These are phyloP conservation scores for Rosalia funebris DNA, from an alignment of 2,888 invertebrate genomes.

Conservation along the genomic window DNA sequence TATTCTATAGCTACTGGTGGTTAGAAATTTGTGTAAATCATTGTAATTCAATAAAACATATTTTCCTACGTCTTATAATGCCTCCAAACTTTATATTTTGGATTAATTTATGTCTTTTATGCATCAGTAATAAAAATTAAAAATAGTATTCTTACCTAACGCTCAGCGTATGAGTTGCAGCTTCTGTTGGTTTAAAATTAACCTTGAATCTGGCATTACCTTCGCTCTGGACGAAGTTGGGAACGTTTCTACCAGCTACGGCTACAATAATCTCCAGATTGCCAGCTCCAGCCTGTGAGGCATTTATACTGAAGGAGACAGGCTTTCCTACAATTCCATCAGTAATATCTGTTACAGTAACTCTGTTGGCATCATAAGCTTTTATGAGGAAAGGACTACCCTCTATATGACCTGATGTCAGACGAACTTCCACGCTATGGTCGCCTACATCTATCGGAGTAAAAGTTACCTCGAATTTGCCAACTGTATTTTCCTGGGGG, in stretches of 20 bases:
- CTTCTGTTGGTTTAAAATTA: constrained; percentile 96
- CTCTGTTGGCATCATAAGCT: constrained; percentile 94
- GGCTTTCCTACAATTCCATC: constrained; percentile 91
- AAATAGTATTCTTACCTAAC: constrained; percentile 81
- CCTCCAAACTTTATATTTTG: too few species aligned
- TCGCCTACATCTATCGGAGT: constrained; percentile 92
- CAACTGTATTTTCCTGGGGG: constrained; percentile 63
- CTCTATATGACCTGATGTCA: constrained; percentile 83
- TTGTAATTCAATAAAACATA: too few species aligned
- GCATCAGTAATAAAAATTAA: too few species aligned
- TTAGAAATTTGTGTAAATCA: too few species aligned
- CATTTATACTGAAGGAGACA: constrained; percentile 92
- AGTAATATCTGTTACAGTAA: constrained; percentile 93
- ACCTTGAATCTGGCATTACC: constrained; percentile 94
- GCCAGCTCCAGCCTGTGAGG: constrained; percentile 86
- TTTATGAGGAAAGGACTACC: constrained; percentile 96
- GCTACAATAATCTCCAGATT: constrained; percentile 98
- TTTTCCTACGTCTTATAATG: too few species aligned
- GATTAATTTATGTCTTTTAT: too few species aligned
- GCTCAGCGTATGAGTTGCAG: constrained; percentile 89
- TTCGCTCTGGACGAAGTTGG: constrained; percentile 97
- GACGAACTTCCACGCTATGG: constrained; percentile 85
- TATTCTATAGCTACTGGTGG: too few species aligned
- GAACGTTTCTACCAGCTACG: constrained; percentile 95
- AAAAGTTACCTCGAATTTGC: constrained; percentile 68